Base-by-base conservation (phyloP, 2,113 vertebrate species). In the Cyprinodon variegatus region DNA sequence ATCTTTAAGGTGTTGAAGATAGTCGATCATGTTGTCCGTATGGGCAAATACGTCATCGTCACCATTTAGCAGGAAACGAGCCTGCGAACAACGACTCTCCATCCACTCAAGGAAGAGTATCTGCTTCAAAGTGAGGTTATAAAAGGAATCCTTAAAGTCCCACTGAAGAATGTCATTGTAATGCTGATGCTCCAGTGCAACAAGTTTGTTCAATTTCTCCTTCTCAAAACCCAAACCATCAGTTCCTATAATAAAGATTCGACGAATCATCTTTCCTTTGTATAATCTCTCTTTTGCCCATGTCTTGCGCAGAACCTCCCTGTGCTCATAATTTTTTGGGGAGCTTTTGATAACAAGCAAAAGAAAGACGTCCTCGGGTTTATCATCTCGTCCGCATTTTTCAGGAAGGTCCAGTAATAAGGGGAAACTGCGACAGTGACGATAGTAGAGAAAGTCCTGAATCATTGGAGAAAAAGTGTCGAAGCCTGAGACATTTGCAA, bases 121-220 rank as follows among this genome's bases (percentile, higher is more conserved):
- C 90, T 97, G 96, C 66, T 97, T 97, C 73, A 97, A 86, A 0
- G 96, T 97, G 65, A 98, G 95, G 90, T 98, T 98, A 88, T 93
- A 97, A 92, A 97, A 97, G 0, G 93, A 77, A 79, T 97, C 96
- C 0, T 1, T 36, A 59, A 98, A 97, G 63, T 93, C 88, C 96
- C 97, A 98, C 79, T 97, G 97, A 61, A 97, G 81, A 48, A 97
- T 90, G 78, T 98, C 97, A 0, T 76, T 1, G 7, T 96, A 59
- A 1, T 82, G 65, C 0, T 0, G 53, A 0, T 95, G 89, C 90
- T 98, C 97, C 50, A 94, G 9, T 10, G 29, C 46, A 37, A 97
- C 89, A 4, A 97, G 85, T 0, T 36, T 75, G 83, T 95, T 94
- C 11, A 95, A 60, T 65, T 92, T 93, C 22, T 0, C 2, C 2